Conservation (phyloP, 2,113 vertebrate species). For the Pseudorasbora parva region DNA sequence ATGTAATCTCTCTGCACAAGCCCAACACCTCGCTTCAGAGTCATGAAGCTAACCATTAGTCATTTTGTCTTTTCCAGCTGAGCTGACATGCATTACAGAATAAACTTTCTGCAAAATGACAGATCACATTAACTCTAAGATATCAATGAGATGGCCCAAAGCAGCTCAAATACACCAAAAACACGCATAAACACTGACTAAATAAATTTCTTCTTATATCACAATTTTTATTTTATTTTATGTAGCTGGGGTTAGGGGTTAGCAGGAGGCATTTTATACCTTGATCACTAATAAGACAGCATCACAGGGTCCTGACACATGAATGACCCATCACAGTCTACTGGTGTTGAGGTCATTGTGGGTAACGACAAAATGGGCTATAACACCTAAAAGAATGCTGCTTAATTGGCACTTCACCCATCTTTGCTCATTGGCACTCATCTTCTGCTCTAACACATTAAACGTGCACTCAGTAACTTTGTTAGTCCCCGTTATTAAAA, state of each 20-base stretch:
- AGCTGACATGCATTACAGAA: neutral
- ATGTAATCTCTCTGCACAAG: neutral
- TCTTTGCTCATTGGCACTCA: neutral
- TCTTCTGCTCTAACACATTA: neutral
- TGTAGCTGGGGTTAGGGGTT: neutral
- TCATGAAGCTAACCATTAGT: neutral
- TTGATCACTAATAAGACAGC: slow-evolving; percentile 50
- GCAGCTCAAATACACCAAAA: neutral
- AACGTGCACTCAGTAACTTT: neutral
- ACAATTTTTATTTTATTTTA: neutral
- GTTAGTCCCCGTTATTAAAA: too few species aligned
- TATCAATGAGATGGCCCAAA: neutral
- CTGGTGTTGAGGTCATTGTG: neutral
- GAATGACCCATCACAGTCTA: slow-evolving; percentile 38
- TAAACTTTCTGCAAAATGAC: neutral
- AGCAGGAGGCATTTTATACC: neutral
- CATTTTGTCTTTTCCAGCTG: neutral
- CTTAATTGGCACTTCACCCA: neutral
- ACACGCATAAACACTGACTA: neutral
- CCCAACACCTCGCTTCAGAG: neutral
- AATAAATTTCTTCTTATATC: neutral
- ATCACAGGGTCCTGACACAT: slow-evolving; percentile 41
- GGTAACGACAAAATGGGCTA: neutral
- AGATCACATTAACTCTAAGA: neutral
- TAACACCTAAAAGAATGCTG: neutral